A percentile compares a stretch with the other conserved stretches of the same genome.
Conservation (phyloP, 2,113 vertebrate genomes). For the Phalacrocorax aristotelis region DNA sequence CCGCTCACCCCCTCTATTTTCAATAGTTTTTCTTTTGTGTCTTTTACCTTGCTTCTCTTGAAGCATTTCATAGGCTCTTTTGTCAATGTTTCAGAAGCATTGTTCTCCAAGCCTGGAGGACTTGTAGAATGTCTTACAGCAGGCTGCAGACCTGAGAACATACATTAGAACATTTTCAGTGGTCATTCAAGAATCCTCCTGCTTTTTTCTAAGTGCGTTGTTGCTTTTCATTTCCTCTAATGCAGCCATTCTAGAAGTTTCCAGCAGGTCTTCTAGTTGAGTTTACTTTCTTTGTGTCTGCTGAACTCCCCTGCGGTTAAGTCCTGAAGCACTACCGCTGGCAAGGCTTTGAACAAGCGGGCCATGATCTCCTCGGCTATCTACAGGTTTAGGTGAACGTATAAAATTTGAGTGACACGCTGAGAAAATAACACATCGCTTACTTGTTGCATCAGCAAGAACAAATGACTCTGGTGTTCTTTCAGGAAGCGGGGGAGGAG, state of each 20-base stretch:
- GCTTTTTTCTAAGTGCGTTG: background rate
- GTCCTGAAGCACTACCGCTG: background rate
- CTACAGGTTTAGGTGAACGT: background rate
- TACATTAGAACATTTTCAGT: background rate
- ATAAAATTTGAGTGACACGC: background rate
- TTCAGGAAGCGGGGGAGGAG: slow-evolving; percentile 75
- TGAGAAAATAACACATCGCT: slow-evolving; percentile 29
- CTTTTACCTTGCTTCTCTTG: slow-evolving; percentile 79
- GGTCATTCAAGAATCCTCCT: background rate
- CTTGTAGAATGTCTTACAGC: background rate
- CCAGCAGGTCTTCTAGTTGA: background rate
- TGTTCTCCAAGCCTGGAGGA: background rate
- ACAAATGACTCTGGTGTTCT: slow-evolving; percentile 83
- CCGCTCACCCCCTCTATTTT: background rate
- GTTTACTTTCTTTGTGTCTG: background rate
- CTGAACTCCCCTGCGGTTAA: background rate
- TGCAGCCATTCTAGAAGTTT: background rate
- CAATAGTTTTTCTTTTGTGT: background rate
- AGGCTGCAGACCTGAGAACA: slow-evolving; percentile 48
- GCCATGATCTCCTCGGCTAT: background rate
- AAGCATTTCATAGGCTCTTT: slow-evolving; percentile 68
- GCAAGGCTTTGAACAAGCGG: background rate
- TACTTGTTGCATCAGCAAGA: slow-evolving; percentile 76
- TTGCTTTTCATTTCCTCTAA: background rate
- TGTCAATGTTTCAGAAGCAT: background rate